phyloP scores from a whole-genome alignment of 2,797 vertebrate genomes.

The Sebastes minor region DNA sequence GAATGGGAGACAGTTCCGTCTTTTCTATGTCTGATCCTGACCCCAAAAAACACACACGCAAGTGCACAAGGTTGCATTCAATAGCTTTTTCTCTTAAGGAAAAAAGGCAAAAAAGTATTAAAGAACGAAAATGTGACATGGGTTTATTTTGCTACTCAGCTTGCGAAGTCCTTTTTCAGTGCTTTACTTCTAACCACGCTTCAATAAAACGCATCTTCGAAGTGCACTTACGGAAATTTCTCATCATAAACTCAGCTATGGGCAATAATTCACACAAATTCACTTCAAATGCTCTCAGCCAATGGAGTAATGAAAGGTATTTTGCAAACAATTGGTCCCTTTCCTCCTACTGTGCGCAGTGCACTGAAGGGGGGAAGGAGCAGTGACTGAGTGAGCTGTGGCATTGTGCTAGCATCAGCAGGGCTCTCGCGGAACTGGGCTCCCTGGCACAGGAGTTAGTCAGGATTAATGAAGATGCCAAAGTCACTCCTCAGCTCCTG shows the following conservation, averaged over 20 bases:
- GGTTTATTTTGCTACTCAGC: constrained; percentile 32
- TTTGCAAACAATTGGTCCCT: constrained; percentile 73
- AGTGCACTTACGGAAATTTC: constrained; percentile 59
- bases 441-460: constrained; percentile 71
- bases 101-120: constrained; percentile 33
- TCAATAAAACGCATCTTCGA: constrained; percentile 54
- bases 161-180: constrained; percentile 7
- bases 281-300: constrained; percentile 57
- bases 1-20: not conserved
- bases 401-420: constrained; percentile 77
- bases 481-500: constrained; percentile 69
- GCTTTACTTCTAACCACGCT: constrained; percentile 25
- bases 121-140: constrained; percentile 25
- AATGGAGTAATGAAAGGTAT: constrained; percentile 70
- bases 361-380: constrained; percentile 30
- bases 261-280: constrained; percentile 65
- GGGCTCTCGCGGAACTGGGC: constrained; percentile 43
- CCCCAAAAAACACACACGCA: not conserved
- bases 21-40: not conserved
- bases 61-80: constrained; percentile 13
- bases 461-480: constrained; percentile 84
- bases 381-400: constrained; percentile 68
- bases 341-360: constrained; percentile 50
- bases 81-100: constrained; percentile 6
- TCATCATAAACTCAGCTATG: constrained; percentile 60